Percentiles rank a stretch among this genome's conserved stretches.
Conservation (phyloP, 1,140 invertebrate genomes). For the Lanistes nyassanus region DNA sequence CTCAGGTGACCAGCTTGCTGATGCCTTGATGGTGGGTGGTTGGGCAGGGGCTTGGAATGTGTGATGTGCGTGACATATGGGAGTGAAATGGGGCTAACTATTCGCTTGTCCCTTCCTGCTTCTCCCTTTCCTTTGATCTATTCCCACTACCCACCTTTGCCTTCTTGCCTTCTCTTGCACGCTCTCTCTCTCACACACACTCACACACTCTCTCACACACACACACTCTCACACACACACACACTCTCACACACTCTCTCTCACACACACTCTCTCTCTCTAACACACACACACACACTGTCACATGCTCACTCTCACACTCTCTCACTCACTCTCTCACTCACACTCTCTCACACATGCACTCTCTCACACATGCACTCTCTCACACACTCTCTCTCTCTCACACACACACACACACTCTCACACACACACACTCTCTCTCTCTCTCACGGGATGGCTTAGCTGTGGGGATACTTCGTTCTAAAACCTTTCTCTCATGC, state of each 20-base stretch:
- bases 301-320: not conserved
- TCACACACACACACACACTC: not conserved
- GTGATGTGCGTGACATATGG: too few relatives aligned
- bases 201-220: not conserved
- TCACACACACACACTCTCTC: not conserved
- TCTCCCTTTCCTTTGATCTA: conserved; percentile 14
- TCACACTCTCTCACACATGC: too few relatives aligned
- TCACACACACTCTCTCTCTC: too few relatives aligned
- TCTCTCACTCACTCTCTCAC: conserved; percentile 11
- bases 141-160: not conserved
- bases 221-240: conserved; percentile 3
- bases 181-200: not conserved
- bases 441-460: not conserved
- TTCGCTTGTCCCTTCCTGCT: conserved; percentile 16
- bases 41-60: too few relatives aligned
- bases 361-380: not conserved
- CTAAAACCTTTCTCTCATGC: not conserved
- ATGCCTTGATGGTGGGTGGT: too few relatives aligned
- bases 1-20: too few relatives aligned
- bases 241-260: not conserved
- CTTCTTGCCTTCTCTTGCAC: conserved; percentile 1
- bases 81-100: too few relatives aligned
- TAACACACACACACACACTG: too few relatives aligned
- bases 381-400: not conserved
- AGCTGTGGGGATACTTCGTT: too few relatives aligned